These are phyloP conservation scores for Watsonalla binaria DNA, from an alignment of 2,888 invertebrate genomes.

Conservation along the genomic window DNA sequence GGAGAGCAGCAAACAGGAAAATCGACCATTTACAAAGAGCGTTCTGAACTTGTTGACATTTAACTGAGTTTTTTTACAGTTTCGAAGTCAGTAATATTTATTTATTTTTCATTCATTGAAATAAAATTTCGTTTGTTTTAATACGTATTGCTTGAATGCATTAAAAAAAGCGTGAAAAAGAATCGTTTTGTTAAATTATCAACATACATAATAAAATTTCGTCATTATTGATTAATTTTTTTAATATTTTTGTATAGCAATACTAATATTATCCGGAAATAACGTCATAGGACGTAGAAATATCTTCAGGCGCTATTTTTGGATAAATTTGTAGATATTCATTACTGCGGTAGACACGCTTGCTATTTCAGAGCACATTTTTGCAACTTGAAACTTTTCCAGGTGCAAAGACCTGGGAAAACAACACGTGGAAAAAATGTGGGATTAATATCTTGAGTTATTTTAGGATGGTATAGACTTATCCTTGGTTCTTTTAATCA, in stretches of 20 bases:
- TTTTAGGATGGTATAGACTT: too few species aligned
- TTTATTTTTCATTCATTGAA: neutral
- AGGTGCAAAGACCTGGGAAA: conserved; percentile 28
- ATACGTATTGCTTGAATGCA: neutral
- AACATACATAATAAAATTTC: neutral
- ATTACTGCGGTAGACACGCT: conserved; percentile 50
- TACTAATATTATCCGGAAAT: conserved; percentile 45
- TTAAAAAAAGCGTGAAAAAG: neutral
- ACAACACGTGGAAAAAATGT: neutral
- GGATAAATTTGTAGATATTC: conserved; percentile 56
- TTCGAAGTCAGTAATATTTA: conserved; percentile 9
- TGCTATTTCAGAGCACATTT: conserved; percentile 72
- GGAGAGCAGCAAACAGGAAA: conserved; percentile 77
- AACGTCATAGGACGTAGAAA: conserved; percentile 41
- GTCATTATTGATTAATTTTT: conserved; percentile 3
- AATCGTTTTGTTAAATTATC: neutral
- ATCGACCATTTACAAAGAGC: conserved; percentile 70
- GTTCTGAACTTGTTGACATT: conserved; percentile 42
- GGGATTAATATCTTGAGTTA: neutral
- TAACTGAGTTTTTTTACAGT: conserved; percentile 17
- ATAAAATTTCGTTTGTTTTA: neutral
- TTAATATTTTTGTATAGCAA: conserved; percentile 31
- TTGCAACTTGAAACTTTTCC: conserved; percentile 72
- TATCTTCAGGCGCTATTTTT: conserved; percentile 70
- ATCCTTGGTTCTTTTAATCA: too few species aligned